Evolutionary conservation across 1,140 invertebrate species (phyloP), one percentile per base, ranked within the genome.

Genomic region (Lepidostoma basale): DNA sequence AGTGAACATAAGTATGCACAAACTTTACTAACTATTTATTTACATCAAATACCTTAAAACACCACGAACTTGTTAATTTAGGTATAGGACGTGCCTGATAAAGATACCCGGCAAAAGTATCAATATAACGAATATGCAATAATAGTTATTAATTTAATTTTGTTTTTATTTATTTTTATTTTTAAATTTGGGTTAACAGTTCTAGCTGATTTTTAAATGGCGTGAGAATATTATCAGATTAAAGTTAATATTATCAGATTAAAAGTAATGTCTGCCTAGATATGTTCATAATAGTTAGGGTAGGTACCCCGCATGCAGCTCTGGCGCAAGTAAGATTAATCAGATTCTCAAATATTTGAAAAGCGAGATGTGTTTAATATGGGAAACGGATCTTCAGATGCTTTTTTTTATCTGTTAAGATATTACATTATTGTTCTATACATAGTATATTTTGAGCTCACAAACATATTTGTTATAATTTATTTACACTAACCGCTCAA

Each of bases 251-350:
- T n/a, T n/a, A n/a, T n/a, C n/a, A n/a, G n/a, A n/a, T n/a, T n/a
- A n/a, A n/a, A n/a, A n/a, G n/a, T n/a, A n/a, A n/a, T n/a, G n/a
- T n/a, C 36, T 54, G 39, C 30, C 63, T 66, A 66, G 63, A 66
- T 66, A 66, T 66, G 63, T 66, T 56, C 56, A 56, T 23, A 59
- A 60, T 39, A 67, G 42, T 60, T 47, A 47, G 6, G 16, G 44
- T 47, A 20, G 6, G 16, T 14, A 8, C 33, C n/a, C 33, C 33
- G 33, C n/a, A 8, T 36, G 6, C n/a, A 36, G 6, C 6, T 36
- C n/a, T 36, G 6, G n/a, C 6, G n/a, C n/a, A n/a, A n/a, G n/a
- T n/a, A n/a, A n/a, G n/a, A n/a, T n/a, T n/a, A n/a, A n/a, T n/a
- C n/a, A n/a, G n/a, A n/a, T n/a, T n/a, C n/a, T n/a, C n/a, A n/a